These are phyloP conservation scores for Oreotragus oreotragus DNA, from an alignment of 2,113 vertebrate species.

Conservation along the genomic window DNA sequence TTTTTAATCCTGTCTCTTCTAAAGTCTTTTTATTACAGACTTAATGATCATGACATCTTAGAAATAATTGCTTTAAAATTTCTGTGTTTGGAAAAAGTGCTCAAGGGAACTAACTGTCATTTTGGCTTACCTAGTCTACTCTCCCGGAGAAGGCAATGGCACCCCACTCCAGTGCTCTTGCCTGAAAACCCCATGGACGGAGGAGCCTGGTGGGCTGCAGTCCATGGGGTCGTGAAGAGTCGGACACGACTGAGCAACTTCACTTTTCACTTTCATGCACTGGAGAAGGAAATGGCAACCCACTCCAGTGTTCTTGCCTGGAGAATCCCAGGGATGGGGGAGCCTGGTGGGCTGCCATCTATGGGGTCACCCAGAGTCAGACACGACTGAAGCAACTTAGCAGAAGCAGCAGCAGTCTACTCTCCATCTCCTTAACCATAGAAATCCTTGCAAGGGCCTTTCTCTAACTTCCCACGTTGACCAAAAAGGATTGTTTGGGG, in stretches of 20 bases:
- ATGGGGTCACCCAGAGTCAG: no score
- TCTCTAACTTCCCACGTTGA: neutral
- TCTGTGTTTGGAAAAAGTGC: neutral
- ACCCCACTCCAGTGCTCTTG: no score
- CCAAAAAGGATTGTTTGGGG: neutral
- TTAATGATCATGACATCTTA: neutral
- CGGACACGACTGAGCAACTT: rapidly evolving
- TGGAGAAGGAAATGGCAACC: no score
- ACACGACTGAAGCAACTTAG: no score
- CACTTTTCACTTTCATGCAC: no score
- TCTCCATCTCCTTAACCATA: neutral
- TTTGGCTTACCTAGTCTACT: neutral
- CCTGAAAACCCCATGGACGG: no score
- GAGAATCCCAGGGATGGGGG: rapidly evolving
- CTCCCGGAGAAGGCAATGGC: no score
- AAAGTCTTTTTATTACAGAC: neutral
- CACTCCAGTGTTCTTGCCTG: no score
- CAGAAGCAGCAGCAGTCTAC: no score
- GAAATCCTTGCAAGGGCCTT: neutral
- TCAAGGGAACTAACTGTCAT: neutral
- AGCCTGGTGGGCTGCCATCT: no score
- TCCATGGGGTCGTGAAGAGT: no score
- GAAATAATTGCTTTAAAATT: neutral
- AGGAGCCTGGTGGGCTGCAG: no score
- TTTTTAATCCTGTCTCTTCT: neutral